Base-by-base conservation (phyloP, 2,888 invertebrate genomes). In the Lepidocyrtoides sp. region DNA sequence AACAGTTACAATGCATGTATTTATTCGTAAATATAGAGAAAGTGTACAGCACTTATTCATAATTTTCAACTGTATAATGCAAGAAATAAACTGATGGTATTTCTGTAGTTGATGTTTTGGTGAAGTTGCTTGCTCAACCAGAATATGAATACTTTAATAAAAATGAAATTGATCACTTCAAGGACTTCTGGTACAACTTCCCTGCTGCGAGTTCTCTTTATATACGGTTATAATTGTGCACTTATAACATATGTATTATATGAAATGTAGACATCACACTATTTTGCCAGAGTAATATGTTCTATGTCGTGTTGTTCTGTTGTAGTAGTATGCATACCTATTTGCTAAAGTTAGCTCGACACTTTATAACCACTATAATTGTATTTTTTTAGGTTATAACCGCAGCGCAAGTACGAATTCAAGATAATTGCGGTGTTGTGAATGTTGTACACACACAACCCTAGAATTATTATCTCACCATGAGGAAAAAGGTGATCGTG, bases 391-490 rank as follows among this genome's bases (percentile, higher is more conserved):
- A 57, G 20, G 51, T 57, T 60, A 41, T 41, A 41, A 32, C 60
- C 32, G 2, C 60, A 41, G 36, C 60, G 72, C 51, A 75, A 75
- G 77, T 77, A 87, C 23, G 79, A 87, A 77, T 87, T 79, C 32
- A 77, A 17, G 51, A 66, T 87, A 87, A 87, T 87, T 87, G 79
- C 63, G 29, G 63, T 77, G 79, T 87, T 57, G 41, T 54, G 29
- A 17, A 72, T 75, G 75, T 86, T 72, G 66, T 54, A 72, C 29
- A 48, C 26, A 41, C 10, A 41, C 57, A 86, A 72, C 29, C 63
- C 69, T 85, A 69, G 75, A 69, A 72, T 86, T 77, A 86, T 86
- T 86, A 86, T 86, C 86, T 86, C 86, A 86, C 72, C 60, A 44
- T 60, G 77, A 87, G 63, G 41, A 82, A 82, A 79, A 51, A 48